Base-by-base conservation (phyloP, 2,113 vertebrate species). In the Pachycephala philippinensis region DNA sequence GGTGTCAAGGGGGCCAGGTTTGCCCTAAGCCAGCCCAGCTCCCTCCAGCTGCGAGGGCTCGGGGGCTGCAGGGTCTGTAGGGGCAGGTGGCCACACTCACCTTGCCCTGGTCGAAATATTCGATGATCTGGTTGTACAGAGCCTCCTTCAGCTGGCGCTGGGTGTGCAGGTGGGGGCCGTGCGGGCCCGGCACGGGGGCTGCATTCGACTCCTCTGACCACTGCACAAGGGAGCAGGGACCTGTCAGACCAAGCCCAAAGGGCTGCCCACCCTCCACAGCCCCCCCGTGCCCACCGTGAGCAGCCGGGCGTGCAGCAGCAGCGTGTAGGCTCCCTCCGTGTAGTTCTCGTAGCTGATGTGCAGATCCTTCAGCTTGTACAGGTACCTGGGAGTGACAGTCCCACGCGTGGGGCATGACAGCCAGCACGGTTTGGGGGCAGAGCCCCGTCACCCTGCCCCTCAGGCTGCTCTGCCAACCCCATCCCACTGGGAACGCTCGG, bases 111-210 rank as follows among this genome's bases (percentile, higher is more conserved):
- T 97, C 97, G 0, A 97, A 97, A 80, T 97, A 97, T 11, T 85
- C 24, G 0, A 97, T 95, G 87, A 96, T 97, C 89, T 97, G 94
- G 76, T 95, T 92, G 95, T 97, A 97, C 31, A 97, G 92, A 44
- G 76, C 90, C 87, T 97, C 97, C 52, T 97, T 97, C 52, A 97
- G 95, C 93, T 97, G 96, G 74, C 97, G 95, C 81, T 97, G 97
- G 6, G 96, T 97, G 81, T 92, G 94, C 50, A 92, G 60, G 24
- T 60, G 61, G 45, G 74, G 85, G 33, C 94, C 22, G 7, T 87
- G 93, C 0, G 57, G 57, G 69, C 68, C 78, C 2, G 92, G 97
- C 75, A 95, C 90, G 2, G 94, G 84, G 14, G 87, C 91, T 3
- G 72, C 40, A 14, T 80, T 93, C 0, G 61, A 80, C 56, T 97